Evolutionary conservation across 2,888 invertebrate species (phyloP).

Genomic region (Orthonevra nobilis): DNA sequence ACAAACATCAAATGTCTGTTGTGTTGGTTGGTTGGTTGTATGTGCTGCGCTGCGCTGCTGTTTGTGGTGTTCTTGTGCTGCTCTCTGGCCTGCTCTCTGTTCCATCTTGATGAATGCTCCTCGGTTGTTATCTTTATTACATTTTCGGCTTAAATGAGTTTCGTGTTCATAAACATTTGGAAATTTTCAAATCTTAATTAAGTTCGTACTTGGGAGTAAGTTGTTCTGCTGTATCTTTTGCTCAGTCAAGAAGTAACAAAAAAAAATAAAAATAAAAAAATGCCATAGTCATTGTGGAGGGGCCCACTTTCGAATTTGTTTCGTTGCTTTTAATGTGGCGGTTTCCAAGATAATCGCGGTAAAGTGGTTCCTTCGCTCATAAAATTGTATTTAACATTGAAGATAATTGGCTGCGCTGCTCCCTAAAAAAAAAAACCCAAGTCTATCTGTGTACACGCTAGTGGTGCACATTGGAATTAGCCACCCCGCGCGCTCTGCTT

Average conservation of each 20-base stretch:
- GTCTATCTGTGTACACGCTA: too few relatives aligned
- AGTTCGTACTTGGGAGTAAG: constrained; percentile 54
- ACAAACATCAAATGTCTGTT: too few relatives aligned
- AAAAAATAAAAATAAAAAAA: constrained; percentile 29
- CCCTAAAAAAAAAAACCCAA: constrained; percentile 7
- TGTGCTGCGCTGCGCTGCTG: too few relatives aligned
- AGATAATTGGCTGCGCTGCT: constrained; percentile 57
- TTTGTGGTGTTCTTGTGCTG: too few relatives aligned
- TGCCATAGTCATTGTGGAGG: constrained; percentile 3
- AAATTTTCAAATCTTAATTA: constrained; percentile 71
- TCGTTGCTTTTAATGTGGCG: constrained; percentile 61
- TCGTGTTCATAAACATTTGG: constrained; percentile 70
- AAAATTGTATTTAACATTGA: constrained; percentile 66
- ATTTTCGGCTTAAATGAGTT: constrained; percentile 68
- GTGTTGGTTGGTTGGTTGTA: too few relatives aligned
- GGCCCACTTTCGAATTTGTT: constrained; percentile 60
- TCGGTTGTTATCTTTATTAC: constrained; percentile 69
- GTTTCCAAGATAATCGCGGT: constrained; percentile 67
- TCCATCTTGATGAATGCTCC: constrained; percentile 65
- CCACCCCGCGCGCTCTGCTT: constrained; percentile 3
- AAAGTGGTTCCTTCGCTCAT: constrained; percentile 58
- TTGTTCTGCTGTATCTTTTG: constrained; percentile 27
- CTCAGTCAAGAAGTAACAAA: neutral
- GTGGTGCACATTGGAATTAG: neutral
- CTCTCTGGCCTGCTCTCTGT: constrained; percentile 16